Evolutionary conservation across 53 echinoderm and acorn worm genomes (phyloP).

Genomic region (Patiria pectinifera): DNA sequence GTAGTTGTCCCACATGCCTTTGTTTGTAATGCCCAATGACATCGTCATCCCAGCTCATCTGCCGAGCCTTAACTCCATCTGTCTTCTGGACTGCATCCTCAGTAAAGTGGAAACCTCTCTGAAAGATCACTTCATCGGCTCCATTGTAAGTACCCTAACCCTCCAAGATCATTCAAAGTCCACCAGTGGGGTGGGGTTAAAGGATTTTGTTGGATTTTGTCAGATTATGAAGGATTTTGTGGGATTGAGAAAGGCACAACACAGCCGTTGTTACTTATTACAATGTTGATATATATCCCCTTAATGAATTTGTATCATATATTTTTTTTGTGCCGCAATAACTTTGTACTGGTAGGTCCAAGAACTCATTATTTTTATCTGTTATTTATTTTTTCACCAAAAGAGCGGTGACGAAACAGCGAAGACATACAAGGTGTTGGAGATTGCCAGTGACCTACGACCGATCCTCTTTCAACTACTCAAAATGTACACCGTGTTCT

Average conservation of each 20-base stretch:
- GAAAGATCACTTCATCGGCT: slow-evolving; percentile 73
- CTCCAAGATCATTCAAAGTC: no score
- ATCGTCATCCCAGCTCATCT: slow-evolving; percentile 74
- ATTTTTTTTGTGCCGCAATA: neutral
- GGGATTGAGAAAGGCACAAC: no score
- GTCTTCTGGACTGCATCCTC: slow-evolving; percentile 84
- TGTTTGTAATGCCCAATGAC: slow-evolving; percentile 63
- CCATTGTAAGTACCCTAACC: slow-evolving; percentile 64
- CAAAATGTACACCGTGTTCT: slow-evolving; percentile 76
- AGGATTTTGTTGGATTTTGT: no score
- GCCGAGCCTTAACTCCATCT: slow-evolving; percentile 84
- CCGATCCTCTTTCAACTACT: slow-evolving; percentile 82
- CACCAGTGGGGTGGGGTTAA: no score
- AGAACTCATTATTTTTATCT: neutral
- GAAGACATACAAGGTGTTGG: slow-evolving; percentile 76
- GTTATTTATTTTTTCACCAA: neutral
- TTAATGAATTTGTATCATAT: neutral
- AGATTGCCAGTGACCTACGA: slow-evolving; percentile 82
- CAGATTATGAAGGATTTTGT: no score
- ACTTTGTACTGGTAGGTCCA: neutral
- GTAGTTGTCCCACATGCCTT: slow-evolving; percentile 72
- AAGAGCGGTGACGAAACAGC: slow-evolving; percentile 79
- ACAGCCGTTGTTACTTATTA: no score
- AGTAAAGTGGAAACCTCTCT: slow-evolving; percentile 84
- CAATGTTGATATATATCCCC: no score